Evolutionary conservation across 1,140 invertebrate species (phyloP).

Genomic region (Brachionus plicatilis): DNA sequence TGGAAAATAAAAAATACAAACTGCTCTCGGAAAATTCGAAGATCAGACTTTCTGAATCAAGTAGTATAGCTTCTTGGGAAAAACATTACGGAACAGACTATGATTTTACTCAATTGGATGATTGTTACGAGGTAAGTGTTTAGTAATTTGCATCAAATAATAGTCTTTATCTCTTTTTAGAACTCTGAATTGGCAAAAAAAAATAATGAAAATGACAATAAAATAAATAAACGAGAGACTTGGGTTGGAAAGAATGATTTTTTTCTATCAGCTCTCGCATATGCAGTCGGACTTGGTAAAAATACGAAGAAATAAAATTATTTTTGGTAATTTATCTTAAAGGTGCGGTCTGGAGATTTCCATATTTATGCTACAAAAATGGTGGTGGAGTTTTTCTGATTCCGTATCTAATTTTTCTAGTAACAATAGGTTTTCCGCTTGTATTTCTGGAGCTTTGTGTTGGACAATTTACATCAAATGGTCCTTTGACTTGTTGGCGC

Average conservation of each 20-base stretch:
- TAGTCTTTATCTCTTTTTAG: background rate
- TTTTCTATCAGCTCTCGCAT: constrained; percentile 56
- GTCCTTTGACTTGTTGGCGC: constrained; percentile 58
- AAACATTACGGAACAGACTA: background rate
- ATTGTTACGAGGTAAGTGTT: background rate
- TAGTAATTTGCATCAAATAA: background rate
- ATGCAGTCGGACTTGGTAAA: constrained; percentile 59
- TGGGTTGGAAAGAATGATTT: constrained; percentile 57
- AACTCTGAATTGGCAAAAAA: background rate
- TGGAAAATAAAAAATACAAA: background rate
- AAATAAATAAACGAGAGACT: constrained; percentile 61
- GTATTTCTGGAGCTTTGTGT: constrained; percentile 58
- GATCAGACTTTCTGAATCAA: background rate
- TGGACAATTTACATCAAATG: constrained; percentile 55
- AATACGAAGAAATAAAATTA: background rate
- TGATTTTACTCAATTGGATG: background rate
- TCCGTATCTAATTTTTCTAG: constrained; percentile 61
- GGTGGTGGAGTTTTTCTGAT: constrained; percentile 60
- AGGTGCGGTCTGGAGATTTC: constrained; percentile 58
- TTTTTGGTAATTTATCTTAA: constrained; percentile 40
- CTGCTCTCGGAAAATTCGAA: background rate
- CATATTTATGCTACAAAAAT: constrained; percentile 58
- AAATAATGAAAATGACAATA: constrained; percentile 27
- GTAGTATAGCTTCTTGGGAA: background rate
- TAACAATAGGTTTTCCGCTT: constrained; percentile 59